These are phyloP conservation scores for Carduelis carduelis DNA, from an alignment of 2,797 vertebrate genomes.

Conservation along the genomic window DNA sequence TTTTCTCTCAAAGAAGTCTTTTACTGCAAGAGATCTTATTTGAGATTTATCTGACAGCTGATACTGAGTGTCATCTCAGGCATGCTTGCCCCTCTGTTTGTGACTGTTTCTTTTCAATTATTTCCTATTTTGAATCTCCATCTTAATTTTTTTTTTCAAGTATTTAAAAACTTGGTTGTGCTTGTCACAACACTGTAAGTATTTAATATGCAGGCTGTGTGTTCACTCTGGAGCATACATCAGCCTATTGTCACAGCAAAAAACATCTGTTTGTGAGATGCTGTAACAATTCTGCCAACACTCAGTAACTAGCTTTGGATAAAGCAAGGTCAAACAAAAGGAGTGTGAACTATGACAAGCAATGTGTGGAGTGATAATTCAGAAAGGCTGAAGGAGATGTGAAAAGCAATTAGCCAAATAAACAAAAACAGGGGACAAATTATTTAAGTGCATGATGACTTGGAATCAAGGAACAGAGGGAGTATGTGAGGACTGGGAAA, in stretches of 20 bases:
- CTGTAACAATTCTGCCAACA: not conserved
- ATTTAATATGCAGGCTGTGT: not conserved
- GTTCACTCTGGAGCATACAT: not conserved
- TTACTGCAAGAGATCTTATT: not conserved
- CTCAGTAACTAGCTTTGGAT: not conserved
- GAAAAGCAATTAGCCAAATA: not conserved
- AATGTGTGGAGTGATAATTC: not conserved
- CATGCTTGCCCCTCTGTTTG: not conserved
- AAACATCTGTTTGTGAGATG: not conserved
- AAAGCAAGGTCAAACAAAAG: slow-evolving; percentile 16
- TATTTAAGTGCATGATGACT: not conserved
- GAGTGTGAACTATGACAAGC: not conserved
- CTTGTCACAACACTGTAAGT: not conserved
- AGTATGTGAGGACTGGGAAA: not conserved
- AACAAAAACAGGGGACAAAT: not conserved
- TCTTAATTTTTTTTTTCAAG: not conserved
- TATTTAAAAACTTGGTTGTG: not conserved
- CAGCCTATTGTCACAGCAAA: not conserved
- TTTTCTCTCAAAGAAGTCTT: not conserved
- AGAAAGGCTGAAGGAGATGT: not conserved
- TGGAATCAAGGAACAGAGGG: not conserved
- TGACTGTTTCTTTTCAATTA: not conserved
- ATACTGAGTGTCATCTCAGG: not conserved
- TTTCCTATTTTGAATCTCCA: not conserved
- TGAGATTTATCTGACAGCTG: not conserved